A percentile compares a stretch with the other conserved stretches of the same genome.
Evolutionary conservation across 2,888 invertebrate genomes (phyloP).

Genomic region (Crocallis elinguaria): DNA sequence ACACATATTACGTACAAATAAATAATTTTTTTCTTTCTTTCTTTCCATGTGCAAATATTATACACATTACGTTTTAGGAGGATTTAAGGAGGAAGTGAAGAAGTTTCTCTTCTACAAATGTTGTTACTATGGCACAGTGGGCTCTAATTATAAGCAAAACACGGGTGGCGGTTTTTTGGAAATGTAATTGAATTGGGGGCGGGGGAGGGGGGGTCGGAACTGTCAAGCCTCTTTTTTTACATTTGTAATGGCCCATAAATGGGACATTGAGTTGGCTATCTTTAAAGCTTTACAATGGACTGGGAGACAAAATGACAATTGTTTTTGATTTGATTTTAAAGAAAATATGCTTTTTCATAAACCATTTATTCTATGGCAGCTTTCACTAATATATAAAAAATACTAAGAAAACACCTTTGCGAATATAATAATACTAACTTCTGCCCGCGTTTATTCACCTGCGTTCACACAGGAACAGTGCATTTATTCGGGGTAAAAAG

Average conservation of each 20-base stretch:
- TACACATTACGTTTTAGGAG: no score
- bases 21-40: no score
- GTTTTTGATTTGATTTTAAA: neutral
- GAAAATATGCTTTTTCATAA: neutral
- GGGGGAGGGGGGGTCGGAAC: no score
- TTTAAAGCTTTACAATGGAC: neutral
- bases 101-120: neutral
- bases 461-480: no score
- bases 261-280: conserved; percentile 3
- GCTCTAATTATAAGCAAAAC: conserved; percentile 36
- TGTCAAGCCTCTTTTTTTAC: conserved; percentile 1
- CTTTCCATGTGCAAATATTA: no score
- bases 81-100: no score
- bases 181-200: conserved; percentile 25
- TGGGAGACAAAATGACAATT: neutral
- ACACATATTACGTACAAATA: no score
- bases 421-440: no score
- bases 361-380: neutral
- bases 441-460: no score
- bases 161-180: conserved; percentile 24
- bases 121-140: conserved; percentile 6
- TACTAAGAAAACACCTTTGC: no score
- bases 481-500: no score
- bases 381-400: no score
- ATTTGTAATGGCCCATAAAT: conserved; percentile 12